Evolutionary conservation across 2,888 invertebrate genomes (phyloP).

Genomic region (Lapara coniferarum): DNA sequence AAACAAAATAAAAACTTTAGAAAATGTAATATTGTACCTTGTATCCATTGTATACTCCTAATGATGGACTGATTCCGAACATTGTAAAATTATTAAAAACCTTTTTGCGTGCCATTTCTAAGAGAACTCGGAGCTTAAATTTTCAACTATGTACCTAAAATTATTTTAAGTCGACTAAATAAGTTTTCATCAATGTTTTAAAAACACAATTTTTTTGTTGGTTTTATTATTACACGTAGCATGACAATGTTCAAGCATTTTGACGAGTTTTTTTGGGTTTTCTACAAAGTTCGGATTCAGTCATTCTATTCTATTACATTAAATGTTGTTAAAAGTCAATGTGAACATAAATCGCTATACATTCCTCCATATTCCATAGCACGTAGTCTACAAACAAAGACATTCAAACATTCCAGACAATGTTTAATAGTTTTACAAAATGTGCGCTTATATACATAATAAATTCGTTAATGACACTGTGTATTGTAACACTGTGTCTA

Average conservation of each 20-base stretch:
- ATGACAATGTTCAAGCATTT: not conserved
- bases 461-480: conserved; percentile 69
- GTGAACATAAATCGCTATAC: conserved; percentile 55
- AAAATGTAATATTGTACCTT: conserved; percentile 38
- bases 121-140: too few relatives aligned
- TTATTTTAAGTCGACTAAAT: too few relatives aligned
- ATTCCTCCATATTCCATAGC: conserved; percentile 61
- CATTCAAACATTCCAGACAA: conserved; percentile 72
- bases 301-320: conserved; percentile 29
- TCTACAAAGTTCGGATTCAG: conserved; percentile 3
- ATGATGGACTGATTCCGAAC: conserved; percentile 37
- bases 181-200: too few relatives aligned
- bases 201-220: too few relatives aligned
- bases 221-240: not conserved
- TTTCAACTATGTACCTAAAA: too few relatives aligned
- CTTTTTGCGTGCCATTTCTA: too few relatives aligned
- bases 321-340: conserved; percentile 37
- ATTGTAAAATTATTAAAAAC: not conserved
- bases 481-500: conserved; percentile 74
- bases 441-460: conserved; percentile 76
- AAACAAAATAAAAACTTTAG: conserved; percentile 26
- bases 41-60: conserved; percentile 43
- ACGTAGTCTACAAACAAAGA: conserved; percentile 57
- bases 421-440: conserved; percentile 63
- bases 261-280: not conserved